A percentile compares a stretch with the other conserved stretches of the same genome.
phyloP scores from a whole-genome alignment of 1,140 invertebrate genomes.

The Aphidius ervi region DNA sequence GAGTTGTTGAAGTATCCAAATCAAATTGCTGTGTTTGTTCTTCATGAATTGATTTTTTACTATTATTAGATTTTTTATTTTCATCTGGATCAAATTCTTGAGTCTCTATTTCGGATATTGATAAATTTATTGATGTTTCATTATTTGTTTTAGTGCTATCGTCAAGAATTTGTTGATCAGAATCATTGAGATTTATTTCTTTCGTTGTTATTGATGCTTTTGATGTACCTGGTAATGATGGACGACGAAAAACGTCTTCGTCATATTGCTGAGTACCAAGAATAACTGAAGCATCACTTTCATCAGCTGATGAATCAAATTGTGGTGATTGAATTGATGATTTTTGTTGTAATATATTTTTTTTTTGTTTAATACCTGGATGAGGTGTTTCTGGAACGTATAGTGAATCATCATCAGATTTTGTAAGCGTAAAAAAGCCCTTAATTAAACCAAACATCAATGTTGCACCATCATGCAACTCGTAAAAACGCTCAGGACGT shows the following conservation, averaged over 20 bases:
- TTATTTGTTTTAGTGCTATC: too few relatives aligned
- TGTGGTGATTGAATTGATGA: too few relatives aligned
- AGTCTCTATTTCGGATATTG: too few relatives aligned
- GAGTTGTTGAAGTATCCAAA: too few relatives aligned
- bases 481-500: conserved; percentile 32
- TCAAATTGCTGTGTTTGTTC: too few relatives aligned
- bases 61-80: too few relatives aligned
- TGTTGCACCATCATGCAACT: conserved; percentile 33
- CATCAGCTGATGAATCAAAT: neutral
- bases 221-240: neutral
- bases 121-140: too few relatives aligned
- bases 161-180: too few relatives aligned
- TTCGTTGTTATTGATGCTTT: too few relatives aligned
- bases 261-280: neutral
- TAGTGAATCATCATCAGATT: conserved; percentile 8
- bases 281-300: conserved; percentile 6
- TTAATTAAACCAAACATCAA: conserved; percentile 32
- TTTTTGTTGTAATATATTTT: neutral
- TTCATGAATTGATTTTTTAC: too few relatives aligned
- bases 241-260: neutral
- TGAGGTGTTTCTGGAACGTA: conserved; percentile 30
- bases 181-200: too few relatives aligned
- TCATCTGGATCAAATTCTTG: too few relatives aligned
- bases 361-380: neutral
- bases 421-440: neutral